Evolutionary conservation across 1,140 invertebrate species (phyloP), one percentile per base, ranked within the genome.

Genomic region (Drosophila rhopaloa): DNA sequence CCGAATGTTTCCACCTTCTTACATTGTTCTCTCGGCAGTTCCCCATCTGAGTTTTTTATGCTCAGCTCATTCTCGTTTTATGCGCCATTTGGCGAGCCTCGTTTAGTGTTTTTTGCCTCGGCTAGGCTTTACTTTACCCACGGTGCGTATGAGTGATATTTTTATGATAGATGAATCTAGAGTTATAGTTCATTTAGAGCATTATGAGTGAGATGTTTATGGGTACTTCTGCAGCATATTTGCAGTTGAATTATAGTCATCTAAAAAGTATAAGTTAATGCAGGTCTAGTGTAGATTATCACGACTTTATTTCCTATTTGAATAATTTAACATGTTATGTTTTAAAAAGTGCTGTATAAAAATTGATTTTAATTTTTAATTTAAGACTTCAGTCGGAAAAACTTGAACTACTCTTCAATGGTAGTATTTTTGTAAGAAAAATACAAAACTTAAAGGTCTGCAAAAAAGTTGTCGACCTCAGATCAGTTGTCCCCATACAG

Each of bases 131-230:
- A 58, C 37, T 29, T 47, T 32, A 16, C 51, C 44, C 71, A 75
- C 70, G 40, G 70, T 76, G 61, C 73, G 73, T 76, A 76, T 76
- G 73, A 76, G 73, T 76, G 72, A 76, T 76, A 76, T 76, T 76
- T 76, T 76, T 54, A 67, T 38, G 59, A 47, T 58, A 47, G 35
- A 47, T 41, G 54, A 67, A 76, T 76, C 55, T 76, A 67, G 56
- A 50, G 32, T 73, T 73, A 73, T 73, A 61, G 70, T 73, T 73
- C 61, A 76, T 76, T 76, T 59, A 55, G 38, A n/a, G 54, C 38
- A 75, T 76, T 66, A 66, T 76, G 44, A 50, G 59, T 35, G 57
- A 56, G 50, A 14, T 50, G 57, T 75, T 75, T 75, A 75, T 56
- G 70, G 24, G 32, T n/a, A 57, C 53, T 58, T 50, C n/a, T 37